Base-by-base conservation (phyloP, 2,888 invertebrate genomes). In the Drosophila kuntzei region DNA sequence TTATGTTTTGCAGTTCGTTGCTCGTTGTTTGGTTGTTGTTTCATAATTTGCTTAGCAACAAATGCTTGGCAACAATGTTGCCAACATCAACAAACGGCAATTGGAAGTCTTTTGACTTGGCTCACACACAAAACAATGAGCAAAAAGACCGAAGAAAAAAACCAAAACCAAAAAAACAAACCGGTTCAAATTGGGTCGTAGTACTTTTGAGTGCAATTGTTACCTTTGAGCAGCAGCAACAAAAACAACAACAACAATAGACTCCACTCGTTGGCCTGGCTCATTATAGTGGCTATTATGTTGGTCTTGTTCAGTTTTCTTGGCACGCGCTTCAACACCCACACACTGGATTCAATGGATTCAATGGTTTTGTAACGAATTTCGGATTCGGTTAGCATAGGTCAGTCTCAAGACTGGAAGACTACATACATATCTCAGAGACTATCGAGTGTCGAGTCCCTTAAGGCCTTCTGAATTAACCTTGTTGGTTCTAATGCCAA, bases 161-260 rank as follows among this genome's bases (percentile, higher is more conserved):
- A 22, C 32, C 46, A 44, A 58, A 66, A 60, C 37, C 32, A 64
- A 64, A 72, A 64, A 76, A 69, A 70, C 54, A 90, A 89, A 90
- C 89, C 89, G 89, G 89, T 89, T 89, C 84, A 79, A 89, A 89
- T 80, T 89, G 90, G 89, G 89, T 89, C 89, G 90, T 89, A 89
- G 90, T 90, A 90, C 88, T 82, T 87, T 85, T 83, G 79, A 89
- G 89, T 86, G 88, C 90, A 89, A 88, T 89, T 85, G 85, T 85
- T 85, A 89, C 88, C 89, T 88, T 85, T 77, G 74, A 76, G 66
- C 76, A 46, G 64, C 67, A 63, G 46, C 49, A 61, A 43, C 20
- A 29, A 25, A 16, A 51, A 7, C 14, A 29, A 6, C 57, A 62
- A 46, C 63, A 53, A 62, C 63, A 77, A 77, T 72, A 64, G 67